Evolutionary conservation across 2,888 invertebrate genomes (phyloP), one percentile per base, ranked within the genome.

Genomic region (Hyposoter didymator): DNA sequence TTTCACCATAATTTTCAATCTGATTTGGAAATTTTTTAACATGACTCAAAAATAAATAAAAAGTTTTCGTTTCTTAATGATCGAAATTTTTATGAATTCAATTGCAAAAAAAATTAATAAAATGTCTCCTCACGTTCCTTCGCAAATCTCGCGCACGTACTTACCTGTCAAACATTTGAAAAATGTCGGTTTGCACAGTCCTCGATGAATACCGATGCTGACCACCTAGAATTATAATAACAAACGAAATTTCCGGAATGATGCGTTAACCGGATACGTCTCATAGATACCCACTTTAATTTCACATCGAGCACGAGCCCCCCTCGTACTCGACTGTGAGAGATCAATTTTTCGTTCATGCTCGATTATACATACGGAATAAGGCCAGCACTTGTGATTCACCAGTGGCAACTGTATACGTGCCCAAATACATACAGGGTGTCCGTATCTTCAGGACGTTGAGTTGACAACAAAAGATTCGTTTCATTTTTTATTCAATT

Each of bases 271-370:
- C 79, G 79, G 79, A 79, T 67, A 55, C 47, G 62, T 62, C 59
- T 22, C 70, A 22, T 19, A 32, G 59, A 47, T 19, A 70, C 19
- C 55, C 70, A 59, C 70, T 78, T 45, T 62, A 79, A 79, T 69
- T 79, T 72, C 47, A 39, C 39, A 78, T 73, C 39, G 69, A 69
- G 78, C 76, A 76, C 76, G 70, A 76, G 82, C 52, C 62, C 32
- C 14, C 14, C 35, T 49, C 47, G 45, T 67, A 32, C 45, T 74
- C 45, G 22, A 17, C 43, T 28, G 39, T 43, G 22, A 74, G 22
- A 70, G 70, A 59, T 70, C 59, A 59, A 59, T 78, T 79, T 79
- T 79, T 79, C 79, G 62, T 70, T 62, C 67, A 10, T 55, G 55
- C 62, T 47, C 14, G 62, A 70, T 45, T 19, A 66, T 49, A 49